Evolutionary conservation across 1,140 invertebrate species (phyloP), one percentile per base, ranked within the genome.

Genomic region (Temnothorax curvispinosus): DNA sequence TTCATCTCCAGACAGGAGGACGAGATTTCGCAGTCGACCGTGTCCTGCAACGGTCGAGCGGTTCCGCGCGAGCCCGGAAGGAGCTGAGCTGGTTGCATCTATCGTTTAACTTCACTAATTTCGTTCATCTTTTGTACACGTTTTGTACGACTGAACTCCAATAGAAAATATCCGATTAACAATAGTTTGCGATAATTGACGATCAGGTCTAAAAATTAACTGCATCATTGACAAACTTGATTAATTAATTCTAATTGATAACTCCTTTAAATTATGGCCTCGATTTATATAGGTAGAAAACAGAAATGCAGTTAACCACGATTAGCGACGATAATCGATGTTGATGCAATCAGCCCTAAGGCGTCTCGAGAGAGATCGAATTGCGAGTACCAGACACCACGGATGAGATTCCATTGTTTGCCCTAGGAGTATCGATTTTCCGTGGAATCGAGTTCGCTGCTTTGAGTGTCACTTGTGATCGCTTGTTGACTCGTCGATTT

Each of bases 401-500:
- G 65, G 54, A 75, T 84, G 69, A 75, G 69, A 84, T 74, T 60
- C 54, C 32, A 62, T 60, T 84, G 69, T 84, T 75, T 84, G 67
- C 44, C 27, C 7, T 74, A 74, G 5, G 27, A 74, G 54, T 84
- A 84, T 84, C 69, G 69, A 84, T 60, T 84, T 44, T 75, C 78
- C 21, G 21, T 60, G 54, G 41, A 62, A 60, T 60, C 69, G 78
- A 71, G 64, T 71, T 8, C 21, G 8, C 5, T 27, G 54, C 58
- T 82, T 75, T 62, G 56, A 84, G 69, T 62, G 41, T 75, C 54
- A 84, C 80, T 84, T 71, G 67, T 50, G 80, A 84, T 84, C 38
- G 69, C 54, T 84, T 74, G 67, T 74, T 82, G 67, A 82, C 80
- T 84, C 35, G 62, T 64, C 38, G 38, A 9, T 9, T 75, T 44